Base-by-base conservation (phyloP, 2,888 invertebrate species). In the Ennomos erosarius region DNA sequence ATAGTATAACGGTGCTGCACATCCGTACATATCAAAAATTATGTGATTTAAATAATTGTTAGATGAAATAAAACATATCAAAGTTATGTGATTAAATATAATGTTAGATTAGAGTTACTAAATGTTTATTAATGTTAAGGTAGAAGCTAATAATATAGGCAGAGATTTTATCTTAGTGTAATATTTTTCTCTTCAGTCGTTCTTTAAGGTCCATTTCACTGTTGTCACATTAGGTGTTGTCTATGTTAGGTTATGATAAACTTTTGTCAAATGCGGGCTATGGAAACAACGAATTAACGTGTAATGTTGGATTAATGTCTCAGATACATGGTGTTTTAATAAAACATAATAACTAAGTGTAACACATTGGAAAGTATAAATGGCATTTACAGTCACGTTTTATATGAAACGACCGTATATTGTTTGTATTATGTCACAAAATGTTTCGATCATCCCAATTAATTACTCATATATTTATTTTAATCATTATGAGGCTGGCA, bases 181-280 rank as follows among this genome's bases (percentile, higher is more conserved):
- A 59, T 49, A 64, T 69, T 71, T 73, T 67, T 64, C 59, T 63
- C 57, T 60, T 68, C 65, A 35, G 51, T 67, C 63, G 73, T 70
- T 64, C 43, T 48, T 54, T 55, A 64, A 68, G 62, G 49, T 71
- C 68, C 69, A 69, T 69, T 71, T 65, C 65, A 64, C 66, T 59
- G 60, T 69, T 64, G 68, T 70, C 66, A 59, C 67, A 69, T 69
- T 76, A 70, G 62, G 61, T 71, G 72, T 76, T 62, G 71, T 73
- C 58, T 67, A 61, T 72, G 66, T 65, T 68, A 58, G 45, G n/a
- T n/a, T n/a, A n/a, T 44, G 62, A 59, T 68, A 73, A 85, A 86
- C 89, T 90, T 89, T 81, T 90, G 90, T 85, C 90, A 90, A 89
- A 90, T 90, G 90, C 90, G 85, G 90, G 91, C 90, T 88, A 86